Percentiles rank a stretch among this genome's conserved stretches.
These are phyloP conservation scores for Akabosia matsudoensis DNA, from an alignment of 1,140 invertebrate genomes.

Conservation along the genomic window DNA sequence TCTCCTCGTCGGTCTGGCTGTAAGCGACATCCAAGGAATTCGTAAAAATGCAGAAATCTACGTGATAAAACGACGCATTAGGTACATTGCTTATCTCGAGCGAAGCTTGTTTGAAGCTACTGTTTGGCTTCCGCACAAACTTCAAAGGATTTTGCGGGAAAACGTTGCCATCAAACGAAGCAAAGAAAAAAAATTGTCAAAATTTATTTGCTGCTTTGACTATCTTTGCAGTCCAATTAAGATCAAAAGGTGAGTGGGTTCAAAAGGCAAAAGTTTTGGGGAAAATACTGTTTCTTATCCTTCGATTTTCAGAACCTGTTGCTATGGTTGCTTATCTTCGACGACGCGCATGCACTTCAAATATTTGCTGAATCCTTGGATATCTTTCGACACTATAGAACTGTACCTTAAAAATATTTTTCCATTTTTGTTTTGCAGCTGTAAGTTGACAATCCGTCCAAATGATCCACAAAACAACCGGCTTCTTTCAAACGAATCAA, in stretches of 20 bases:
- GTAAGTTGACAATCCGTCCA: constrained; percentile 6
- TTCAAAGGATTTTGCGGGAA: constrained; percentile 27
- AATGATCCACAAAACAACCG: constrained; percentile 18
- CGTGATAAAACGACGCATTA: constrained; percentile 38
- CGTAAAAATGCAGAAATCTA: constrained; percentile 37
- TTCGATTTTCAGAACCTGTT: too few species aligned
- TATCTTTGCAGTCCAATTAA: neutral
- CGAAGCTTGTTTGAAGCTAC: constrained; percentile 33
- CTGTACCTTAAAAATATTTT: too few species aligned
- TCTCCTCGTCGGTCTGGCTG: constrained; percentile 54
- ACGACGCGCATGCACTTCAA: too few species aligned
- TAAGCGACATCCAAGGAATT: constrained; percentile 51
- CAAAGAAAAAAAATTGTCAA: neutral
- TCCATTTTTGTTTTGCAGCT: neutral
- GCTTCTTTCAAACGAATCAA: constrained; percentile 22
- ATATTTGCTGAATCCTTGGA: too few species aligned
- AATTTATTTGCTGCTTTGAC: neutral
- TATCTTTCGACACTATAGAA: too few species aligned
- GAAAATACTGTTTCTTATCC: too few species aligned
- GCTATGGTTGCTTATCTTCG: too few species aligned
- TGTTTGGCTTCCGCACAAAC: constrained; percentile 5
- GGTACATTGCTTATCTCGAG: constrained; percentile 40
- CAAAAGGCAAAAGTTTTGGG: neutral
- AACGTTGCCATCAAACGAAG: constrained; percentile 20
- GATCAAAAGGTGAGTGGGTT: neutral